These are phyloP conservation scores for Volucella bombylans DNA, from an alignment of 2,888 invertebrate species.

Conservation along the genomic window DNA sequence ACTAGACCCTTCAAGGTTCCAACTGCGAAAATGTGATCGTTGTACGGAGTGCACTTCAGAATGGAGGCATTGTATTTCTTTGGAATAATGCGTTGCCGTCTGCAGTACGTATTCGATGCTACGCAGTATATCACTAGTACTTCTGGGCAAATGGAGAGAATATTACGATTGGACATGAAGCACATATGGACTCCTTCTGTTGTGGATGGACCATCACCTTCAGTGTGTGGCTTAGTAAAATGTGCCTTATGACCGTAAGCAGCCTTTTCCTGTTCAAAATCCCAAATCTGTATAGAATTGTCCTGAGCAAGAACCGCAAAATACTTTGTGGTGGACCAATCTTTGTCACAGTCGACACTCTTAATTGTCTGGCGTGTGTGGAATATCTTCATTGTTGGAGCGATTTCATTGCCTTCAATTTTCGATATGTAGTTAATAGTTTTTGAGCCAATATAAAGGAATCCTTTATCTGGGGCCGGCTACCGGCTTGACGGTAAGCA, in stretches of 20 bases:
- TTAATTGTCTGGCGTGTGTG: constrained; percentile 79
- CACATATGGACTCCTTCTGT: constrained; percentile 76
- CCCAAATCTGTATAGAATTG: constrained; percentile 80
- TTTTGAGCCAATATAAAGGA: constrained; percentile 80
- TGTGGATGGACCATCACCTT: constrained; percentile 76
- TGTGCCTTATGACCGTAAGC: constrained; percentile 81
- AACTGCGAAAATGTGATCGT: constrained; percentile 79
- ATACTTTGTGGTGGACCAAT: constrained; percentile 78
- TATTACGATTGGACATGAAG: constrained; percentile 79
- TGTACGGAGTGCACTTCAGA: constrained; percentile 79
- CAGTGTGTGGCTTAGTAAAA: constrained; percentile 76
- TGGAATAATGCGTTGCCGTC: constrained; percentile 78
- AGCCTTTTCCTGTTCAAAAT: constrained; percentile 78
- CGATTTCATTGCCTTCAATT: constrained; percentile 69
- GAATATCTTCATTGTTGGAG: constrained; percentile 78
- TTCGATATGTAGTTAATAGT: constrained; percentile 80
- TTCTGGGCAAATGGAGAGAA: constrained; percentile 79
- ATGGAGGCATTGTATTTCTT: constrained; percentile 77
- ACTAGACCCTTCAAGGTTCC: constrained; percentile 80
- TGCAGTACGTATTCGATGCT: constrained; percentile 80
- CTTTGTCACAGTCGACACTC: constrained; percentile 79
- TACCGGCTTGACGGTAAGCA: constrained; percentile 76
- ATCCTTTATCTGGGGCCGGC: constrained; percentile 80
- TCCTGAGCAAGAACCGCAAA: constrained; percentile 80
- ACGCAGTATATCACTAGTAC: constrained; percentile 81